Percentiles rank a stretch among this genome's conserved stretches.
phyloP scores from a whole-genome alignment of 2,797 vertebrate genomes.

The Myripristis murdjan region DNA sequence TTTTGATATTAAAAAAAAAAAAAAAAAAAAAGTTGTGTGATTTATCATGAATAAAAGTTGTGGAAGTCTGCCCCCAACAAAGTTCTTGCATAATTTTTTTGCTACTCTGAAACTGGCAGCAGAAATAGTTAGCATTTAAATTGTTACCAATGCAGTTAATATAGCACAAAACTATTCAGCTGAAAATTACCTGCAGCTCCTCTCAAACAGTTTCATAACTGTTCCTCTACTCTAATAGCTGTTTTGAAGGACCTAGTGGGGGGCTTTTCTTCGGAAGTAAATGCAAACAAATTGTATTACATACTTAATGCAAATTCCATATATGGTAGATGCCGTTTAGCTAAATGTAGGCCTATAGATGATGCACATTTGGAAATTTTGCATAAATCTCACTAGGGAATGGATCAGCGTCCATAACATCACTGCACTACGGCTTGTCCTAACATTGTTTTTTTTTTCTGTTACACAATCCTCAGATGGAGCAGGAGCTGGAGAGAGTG shows the following conservation, averaged over 20 bases:
- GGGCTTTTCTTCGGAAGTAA: not conserved
- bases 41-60: not conserved
- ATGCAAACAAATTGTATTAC: not conserved
- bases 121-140: slow-evolving; percentile 2
- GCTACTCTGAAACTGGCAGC: not conserved
- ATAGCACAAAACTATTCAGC: slow-evolving; percentile 4
- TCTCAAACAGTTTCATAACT: not conserved
- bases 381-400: not conserved
- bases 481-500: slow-evolving; percentile 88
- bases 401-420: not conserved
- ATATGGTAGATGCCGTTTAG: not conserved
- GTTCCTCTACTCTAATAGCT: not conserved
- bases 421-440: slow-evolving; percentile 2
- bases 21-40: not conserved
- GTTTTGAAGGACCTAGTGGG: not conserved
- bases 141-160: not conserved
- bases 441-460: slow-evolving; percentile 13
- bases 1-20: not conserved
- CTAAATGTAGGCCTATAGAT: not conserved
- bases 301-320: not conserved
- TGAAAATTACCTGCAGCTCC: slow-evolving; percentile 1
- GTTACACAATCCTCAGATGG: slow-evolving; percentile 80
- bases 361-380: not conserved
- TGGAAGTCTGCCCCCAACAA: not conserved
- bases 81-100: not conserved